Evolutionary conservation across 2,113 vertebrate genomes (phyloP), one percentile per base, ranked within the genome.

Genomic region (Carettochelys insculpta): DNA sequence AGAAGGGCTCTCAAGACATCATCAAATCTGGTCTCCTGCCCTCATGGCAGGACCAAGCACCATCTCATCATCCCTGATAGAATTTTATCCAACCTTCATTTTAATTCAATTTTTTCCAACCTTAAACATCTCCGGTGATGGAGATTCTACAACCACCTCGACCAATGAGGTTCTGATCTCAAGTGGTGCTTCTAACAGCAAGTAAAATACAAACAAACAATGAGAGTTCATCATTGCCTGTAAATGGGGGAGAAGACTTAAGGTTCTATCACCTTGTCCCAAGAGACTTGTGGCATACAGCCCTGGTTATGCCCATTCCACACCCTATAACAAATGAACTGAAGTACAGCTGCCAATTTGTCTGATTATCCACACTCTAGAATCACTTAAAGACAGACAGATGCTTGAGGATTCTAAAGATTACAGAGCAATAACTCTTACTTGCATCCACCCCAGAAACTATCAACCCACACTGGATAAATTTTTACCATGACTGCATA

Each of bases 161-260:
- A n/a, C n/a, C n/a, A n/a, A n/a, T n/a, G n/a, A n/a, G 34, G 19
- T 65, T 17, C 31, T 65, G 58, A n/a, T 19, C 34, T 65, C 58
- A 65, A 65, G 16, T 4, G 31, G 31, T n/a, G n/a, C 58, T 34
- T 19, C 34, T n/a, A 80, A 22, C 20, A 83, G 84, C 77, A 53
- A 34, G 31, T 25, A 3, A 58, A 93, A 43, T 11, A 76, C 11
- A 25, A 29, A 77, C 38, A 54, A 6, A 85, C 6, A 52, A 3
- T n/a, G n/a, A n/a, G 5, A 45, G 68, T 58, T 75, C 29, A 14
- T 17, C 5, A 56, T 34, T 82, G 56, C 17, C 22, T 86, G 71
- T 61, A 27, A 82, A 45, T 1, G 58, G 38, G 34, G 81, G 5
- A 17, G 12, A 76, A 31, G 31, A 0, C 0, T 2, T 3, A 16